Base-by-base conservation (phyloP, 2,113 vertebrate species). In the Myiagra hebetior region DNA sequence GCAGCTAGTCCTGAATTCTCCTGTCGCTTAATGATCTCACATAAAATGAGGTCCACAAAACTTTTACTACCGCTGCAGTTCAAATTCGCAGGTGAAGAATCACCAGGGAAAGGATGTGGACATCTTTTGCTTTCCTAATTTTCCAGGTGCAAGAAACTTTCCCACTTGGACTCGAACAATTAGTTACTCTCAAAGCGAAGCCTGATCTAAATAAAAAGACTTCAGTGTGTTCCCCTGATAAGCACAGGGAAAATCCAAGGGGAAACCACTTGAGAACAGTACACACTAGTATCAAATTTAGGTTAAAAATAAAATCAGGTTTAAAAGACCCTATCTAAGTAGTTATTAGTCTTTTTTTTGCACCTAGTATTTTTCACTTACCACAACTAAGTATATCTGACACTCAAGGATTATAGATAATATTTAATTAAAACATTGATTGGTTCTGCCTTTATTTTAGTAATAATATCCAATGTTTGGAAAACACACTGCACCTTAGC, bases 31-130 rank as follows among this genome's bases (percentile, higher is more conserved):
- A 97, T 97, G 97, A 92, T 97, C 97, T 98, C 95, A 97, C 91
- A 97, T 98, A 98, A 98, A 98, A 98, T 91, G 86, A 95, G 95
- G 96, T 97, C 96, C 97, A 97, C 96, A 93, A 87, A 87, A 98
- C 72, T 97, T 98, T 98, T 98, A 98, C 85, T 90, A 90, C 95
- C 65, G 0, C 68, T 91, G 91, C 70, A 93, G 95, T 96, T 94
- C 56, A 83, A 97, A 97, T 83, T 95, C 7, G 1, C 97, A 97
- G 97, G 97, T 97, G 97, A 98, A 97, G 92, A 96, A 97, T 96
- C 97, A 97, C 97, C 77, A 93, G 97, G 97, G 97, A 97, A 98
- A 97, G 92, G 95, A 97, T 85, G 67, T 53, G 95, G 92, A 93
- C 96, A 55, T 56, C 69, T 89, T 92, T 92, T 64, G 79, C 95